Evolutionary conservation across 1,140 invertebrate species (phyloP).

Genomic region (Ooceraea biroi): DNA sequence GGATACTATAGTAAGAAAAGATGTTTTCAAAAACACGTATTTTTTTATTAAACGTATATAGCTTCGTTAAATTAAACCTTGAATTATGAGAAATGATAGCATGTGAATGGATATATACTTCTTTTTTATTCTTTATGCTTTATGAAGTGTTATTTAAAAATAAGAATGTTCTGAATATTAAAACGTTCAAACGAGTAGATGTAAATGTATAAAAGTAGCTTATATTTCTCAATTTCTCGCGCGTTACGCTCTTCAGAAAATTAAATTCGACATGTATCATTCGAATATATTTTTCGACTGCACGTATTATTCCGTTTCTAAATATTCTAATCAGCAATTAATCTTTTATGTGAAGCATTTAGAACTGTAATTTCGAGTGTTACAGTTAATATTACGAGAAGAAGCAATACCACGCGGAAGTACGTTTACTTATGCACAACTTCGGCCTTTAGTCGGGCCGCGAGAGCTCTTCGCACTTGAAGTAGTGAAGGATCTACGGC

Average conservation of each 20-base stretch:
- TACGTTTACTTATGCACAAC: slow-evolving; percentile 87
- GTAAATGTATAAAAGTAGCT: slow-evolving; percentile 12
- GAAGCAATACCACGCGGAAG: slow-evolving; percentile 6
- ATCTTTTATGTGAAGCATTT: slow-evolving; percentile 30
- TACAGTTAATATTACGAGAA: slow-evolving; percentile 8
- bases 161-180: slow-evolving; percentile 7
- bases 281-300: slow-evolving; percentile 2
- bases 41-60: slow-evolving; percentile 19
- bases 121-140: background rate
- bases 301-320: slow-evolving; percentile 10
- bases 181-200: background rate
- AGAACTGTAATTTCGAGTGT: slow-evolving; percentile 12
- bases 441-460: slow-evolving; percentile 93
- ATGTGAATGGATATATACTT: slow-evolving; percentile 7
- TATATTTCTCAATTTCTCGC: background rate
- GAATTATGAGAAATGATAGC: slow-evolving; percentile 8
- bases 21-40: slow-evolving; percentile 9
- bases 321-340: slow-evolving; percentile 35
- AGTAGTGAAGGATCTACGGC: slow-evolving; percentile 88
- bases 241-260: slow-evolving; percentile 16
- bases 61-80: slow-evolving; percentile 11
- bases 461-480: slow-evolving; percentile 93
- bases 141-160: slow-evolving; percentile 4
- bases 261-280: background rate
- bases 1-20: background rate